Evolutionary conservation across 2,113 vertebrate genomes (phyloP), one percentile per base, ranked within the genome.

Genomic region (Cyprinus carpio): DNA sequence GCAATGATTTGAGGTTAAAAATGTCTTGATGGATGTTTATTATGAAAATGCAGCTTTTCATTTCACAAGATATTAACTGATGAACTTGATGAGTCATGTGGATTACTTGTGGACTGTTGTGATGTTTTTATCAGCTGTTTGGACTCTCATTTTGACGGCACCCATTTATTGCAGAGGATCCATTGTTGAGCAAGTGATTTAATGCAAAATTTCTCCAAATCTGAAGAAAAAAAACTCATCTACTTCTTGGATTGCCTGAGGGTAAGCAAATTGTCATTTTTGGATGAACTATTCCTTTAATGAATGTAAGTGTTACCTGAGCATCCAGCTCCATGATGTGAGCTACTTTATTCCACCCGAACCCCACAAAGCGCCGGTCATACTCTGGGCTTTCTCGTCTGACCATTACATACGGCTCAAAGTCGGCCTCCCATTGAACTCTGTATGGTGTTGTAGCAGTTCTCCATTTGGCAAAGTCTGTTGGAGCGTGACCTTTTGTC

Each of bases 271-370:
- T 0, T 58, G 20, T 58, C 2, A 58, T 58, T n/a, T 58, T 58
- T 58, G 15, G 56, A 8, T 60, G 23, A 60, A 56, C 18, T 2
- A 56, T 7, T 56, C 6, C 18, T 56, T 1, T 5, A 69, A 69
- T 10, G 40, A 25, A 76, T 4, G 7, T 4, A 29, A 20, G 8
- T 16, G 54, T 88, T 90, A 99, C 98, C 97, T 99, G 98, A 7
- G 98, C 98, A 43, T 99, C 98, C 91, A 99, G 89, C 87, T 99
- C 98, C 98, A 99, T 99, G 92, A 99, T 97, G 89, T 99, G 98
- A 84, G 98, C 96, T 91, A 99, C 98, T 93, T 99, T 99, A 93
- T 99, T 99, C 98, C 98, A 99, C 88, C 98, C 98, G 20, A 99
- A 99, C 62, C 98, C 98, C 89, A 99, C 98, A 74, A 99, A 99